Percentiles rank a stretch among this genome's conserved stretches.
Evolutionary conservation across 2,797 vertebrate genomes (phyloP).

Genomic region (Poeciliopsis presidionis): DNA sequence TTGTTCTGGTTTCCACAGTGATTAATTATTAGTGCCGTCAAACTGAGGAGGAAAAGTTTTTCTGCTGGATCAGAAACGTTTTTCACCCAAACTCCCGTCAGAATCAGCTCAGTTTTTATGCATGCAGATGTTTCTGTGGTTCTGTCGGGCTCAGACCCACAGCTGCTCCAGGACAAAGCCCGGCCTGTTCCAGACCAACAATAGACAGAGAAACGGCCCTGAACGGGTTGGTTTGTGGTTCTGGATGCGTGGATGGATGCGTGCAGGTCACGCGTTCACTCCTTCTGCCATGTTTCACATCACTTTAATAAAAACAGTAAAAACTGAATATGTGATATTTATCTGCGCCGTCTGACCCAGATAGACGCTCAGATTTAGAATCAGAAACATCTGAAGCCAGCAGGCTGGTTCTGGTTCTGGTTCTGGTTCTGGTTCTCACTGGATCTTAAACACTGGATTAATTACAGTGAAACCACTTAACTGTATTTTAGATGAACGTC

Average conservation of each 20-base stretch:
- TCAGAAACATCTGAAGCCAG: background rate
- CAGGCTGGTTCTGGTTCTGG: constrained; percentile 5
- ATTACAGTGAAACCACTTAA: background rate
- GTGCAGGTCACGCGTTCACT: background rate
- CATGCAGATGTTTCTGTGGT: background rate
- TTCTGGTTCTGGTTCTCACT: background rate
- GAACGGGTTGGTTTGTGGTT: background rate
- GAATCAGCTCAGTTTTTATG: background rate
- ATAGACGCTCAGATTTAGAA: background rate
- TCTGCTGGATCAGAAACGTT: constrained; percentile 1
- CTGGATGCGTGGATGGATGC: background rate
- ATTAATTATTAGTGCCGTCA: background rate
- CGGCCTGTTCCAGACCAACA: constrained; percentile 1
- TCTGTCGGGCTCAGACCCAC: background rate
- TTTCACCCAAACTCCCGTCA: background rate
- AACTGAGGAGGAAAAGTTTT: background rate
- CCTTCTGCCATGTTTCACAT: background rate
- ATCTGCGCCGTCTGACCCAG: background rate
- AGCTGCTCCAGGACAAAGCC: background rate
- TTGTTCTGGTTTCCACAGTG: background rate
- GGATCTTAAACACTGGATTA: background rate
- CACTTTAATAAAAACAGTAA: background rate
- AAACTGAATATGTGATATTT: background rate
- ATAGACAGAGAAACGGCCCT: background rate
- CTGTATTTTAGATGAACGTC: background rate